Evolutionary conservation across 2,797 vertebrate species (phyloP).

Genomic region (Ptychobarbus kaznakovi): DNA sequence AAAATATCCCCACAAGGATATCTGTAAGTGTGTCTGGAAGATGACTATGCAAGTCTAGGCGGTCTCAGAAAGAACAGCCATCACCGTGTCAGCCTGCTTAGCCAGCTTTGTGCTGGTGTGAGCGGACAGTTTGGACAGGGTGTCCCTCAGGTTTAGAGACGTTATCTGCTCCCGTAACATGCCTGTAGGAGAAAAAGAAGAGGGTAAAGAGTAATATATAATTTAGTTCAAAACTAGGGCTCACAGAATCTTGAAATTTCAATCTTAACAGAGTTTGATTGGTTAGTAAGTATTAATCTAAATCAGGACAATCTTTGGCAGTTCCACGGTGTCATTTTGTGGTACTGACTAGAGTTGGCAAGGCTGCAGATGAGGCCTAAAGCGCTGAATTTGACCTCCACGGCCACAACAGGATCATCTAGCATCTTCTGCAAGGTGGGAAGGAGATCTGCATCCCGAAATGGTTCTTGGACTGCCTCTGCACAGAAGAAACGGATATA

Average conservation of each 20-base stretch:
- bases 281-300: background rate
- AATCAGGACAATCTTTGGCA: background rate
- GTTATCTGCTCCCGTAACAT: constrained; percentile 83
- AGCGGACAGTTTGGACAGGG: constrained; percentile 76
- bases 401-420: constrained; percentile 80
- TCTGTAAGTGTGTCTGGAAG: background rate
- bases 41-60: constrained; percentile 62
- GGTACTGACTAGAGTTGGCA: constrained; percentile 81
- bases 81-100: constrained; percentile 78
- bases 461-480: constrained; percentile 81
- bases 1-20: constrained; percentile 8
- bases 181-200: constrained; percentile 69
- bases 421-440: constrained; percentile 83
- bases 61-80: constrained; percentile 73
- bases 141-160: constrained; percentile 81
- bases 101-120: constrained; percentile 82
- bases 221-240: background rate
- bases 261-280: background rate
- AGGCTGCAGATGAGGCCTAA: constrained; percentile 86
- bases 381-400: constrained; percentile 88
- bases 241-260: background rate
- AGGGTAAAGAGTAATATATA: background rate
- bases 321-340: background rate
- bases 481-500: constrained; percentile 24
- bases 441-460: constrained; percentile 79